These are phyloP conservation scores for Thinocorus orbignyianus DNA, from an alignment of 2,113 vertebrate species.

Conservation along the genomic window DNA sequence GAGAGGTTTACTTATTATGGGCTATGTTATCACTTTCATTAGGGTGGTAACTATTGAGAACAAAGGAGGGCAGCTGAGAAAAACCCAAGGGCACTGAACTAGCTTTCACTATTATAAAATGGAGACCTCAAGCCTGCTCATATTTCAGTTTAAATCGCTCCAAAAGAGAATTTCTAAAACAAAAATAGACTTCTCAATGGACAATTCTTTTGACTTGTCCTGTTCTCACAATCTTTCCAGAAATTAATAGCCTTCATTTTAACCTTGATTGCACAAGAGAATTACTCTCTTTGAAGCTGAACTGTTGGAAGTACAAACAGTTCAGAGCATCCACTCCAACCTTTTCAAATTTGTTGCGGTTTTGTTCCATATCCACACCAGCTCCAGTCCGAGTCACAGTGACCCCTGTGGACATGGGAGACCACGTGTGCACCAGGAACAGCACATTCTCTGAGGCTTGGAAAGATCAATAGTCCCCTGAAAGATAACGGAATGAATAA, in stretches of 20 bases:
- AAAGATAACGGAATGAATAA: not conserved
- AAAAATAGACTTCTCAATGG: not conserved
- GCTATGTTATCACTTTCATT: not conserved
- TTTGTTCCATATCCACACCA: not conserved
- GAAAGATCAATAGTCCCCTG: not conserved
- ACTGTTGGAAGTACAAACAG: not conserved
- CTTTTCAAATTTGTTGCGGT: not conserved
- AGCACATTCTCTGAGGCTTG: not conserved
- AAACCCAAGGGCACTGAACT: not conserved
- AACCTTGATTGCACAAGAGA: conserved; percentile 15
- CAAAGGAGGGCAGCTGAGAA: not conserved
- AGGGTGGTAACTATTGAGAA: not conserved
- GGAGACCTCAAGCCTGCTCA: not conserved
- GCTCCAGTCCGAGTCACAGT: not conserved
- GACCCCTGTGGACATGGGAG: not conserved
- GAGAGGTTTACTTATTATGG: not conserved
- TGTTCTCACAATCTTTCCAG: not conserved
- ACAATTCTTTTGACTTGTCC: not conserved
- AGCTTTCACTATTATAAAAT: not conserved
- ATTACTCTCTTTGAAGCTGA: not conserved
- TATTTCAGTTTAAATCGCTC: conserved; percentile 25
- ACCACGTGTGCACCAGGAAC: not conserved
- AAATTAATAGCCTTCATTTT: conserved; percentile 50
- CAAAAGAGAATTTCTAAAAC: not conserved
- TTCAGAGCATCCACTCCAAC: not conserved